Base-by-base conservation (phyloP, 2,888 invertebrate species). In the Meganola albula region DNA sequence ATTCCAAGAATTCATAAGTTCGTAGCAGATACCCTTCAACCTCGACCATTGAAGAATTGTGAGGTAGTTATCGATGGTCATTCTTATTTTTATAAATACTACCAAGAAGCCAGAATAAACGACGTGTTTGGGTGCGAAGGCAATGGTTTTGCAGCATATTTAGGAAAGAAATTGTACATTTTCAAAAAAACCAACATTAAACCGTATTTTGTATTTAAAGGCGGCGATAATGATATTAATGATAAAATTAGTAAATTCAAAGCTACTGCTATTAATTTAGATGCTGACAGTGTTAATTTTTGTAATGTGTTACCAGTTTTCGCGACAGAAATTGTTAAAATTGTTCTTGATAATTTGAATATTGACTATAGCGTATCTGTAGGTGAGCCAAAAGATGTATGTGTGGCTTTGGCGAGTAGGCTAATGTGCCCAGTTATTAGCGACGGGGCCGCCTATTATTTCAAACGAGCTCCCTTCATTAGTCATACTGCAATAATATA, bases 11-110 rank as follows among this genome's bases (percentile, higher is more conserved):
- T 11, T n/a, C 10, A 10, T 4, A 23, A 10, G 3, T 23, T 23
- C 10, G 0, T 1, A 0, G 4, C 4, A 1, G 18, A 36, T 5
- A 16, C 30, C 10, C 24, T 41, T 2, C 10, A 14, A 2, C 1
- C 10, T 9, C 2, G 1, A 9, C n/a, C n/a, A 3, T 24, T 72
- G n/a, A 53, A 46, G 12, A 35, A 68, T 12, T 45, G 53, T 16
- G 12, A 29, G 0, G 51, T 73, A 0, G 70, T 73, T 1, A 57
- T 72, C 1, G 73, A 73, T 14, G 73, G 48, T 0, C 61, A 64
- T 9, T 58, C 60, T 16, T 53, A 55, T 22, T 58, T 71, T 2
- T 55, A 57, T 25, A 0, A 28, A 0, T 24, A 44, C 4, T 72
- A 71, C 25, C 2, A 49, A 11, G 4, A 47, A 0, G 56, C 53